phyloP scores from a whole-genome alignment of 2,113 vertebrate species.

The Neodon shergylaensis region DNA sequence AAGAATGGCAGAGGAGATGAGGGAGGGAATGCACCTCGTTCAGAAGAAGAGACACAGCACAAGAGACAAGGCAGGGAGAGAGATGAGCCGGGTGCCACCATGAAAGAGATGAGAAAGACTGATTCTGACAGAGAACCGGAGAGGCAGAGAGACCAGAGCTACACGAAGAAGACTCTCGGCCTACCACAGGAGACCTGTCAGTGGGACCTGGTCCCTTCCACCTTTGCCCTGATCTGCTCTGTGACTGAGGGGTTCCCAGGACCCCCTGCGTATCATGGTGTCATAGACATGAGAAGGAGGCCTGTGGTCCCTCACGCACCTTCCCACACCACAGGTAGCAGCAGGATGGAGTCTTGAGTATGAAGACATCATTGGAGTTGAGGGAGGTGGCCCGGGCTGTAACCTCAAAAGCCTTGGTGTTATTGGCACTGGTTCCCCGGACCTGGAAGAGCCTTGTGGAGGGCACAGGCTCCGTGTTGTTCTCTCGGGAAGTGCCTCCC shows the following conservation, averaged over 20 bases:
- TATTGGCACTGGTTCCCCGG: conserved; percentile 87
- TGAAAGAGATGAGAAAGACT: not conserved
- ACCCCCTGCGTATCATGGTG: not conserved
- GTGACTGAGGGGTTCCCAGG: not conserved
- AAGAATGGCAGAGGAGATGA: not conserved
- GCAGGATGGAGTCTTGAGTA: conserved; percentile 88
- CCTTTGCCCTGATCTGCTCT: not conserved
- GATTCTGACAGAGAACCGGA: not conserved
- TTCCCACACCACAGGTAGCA: conserved; percentile 95
- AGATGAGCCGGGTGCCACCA: not conserved
- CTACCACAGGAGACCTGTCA: not conserved
- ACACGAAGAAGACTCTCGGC: not conserved
- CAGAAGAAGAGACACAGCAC: not conserved
- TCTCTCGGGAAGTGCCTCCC: conserved; percentile 86
- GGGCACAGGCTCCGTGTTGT: conserved; percentile 66
- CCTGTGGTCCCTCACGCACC: conserved; percentile 77
- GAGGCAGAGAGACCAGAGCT: not conserved
- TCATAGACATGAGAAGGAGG: no score
- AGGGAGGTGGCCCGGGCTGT: conserved; percentile 84
- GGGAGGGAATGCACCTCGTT: fast-evolving
- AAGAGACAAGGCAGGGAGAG: not conserved
- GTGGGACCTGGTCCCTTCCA: fast-evolving
- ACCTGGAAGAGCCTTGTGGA: conserved; percentile 89
- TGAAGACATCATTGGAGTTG: conserved; percentile 93
- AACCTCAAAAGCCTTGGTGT: conserved; percentile 92